Base-by-base conservation (phyloP, 2,113 vertebrate genomes). In the Serilophus lunatus region DNA sequence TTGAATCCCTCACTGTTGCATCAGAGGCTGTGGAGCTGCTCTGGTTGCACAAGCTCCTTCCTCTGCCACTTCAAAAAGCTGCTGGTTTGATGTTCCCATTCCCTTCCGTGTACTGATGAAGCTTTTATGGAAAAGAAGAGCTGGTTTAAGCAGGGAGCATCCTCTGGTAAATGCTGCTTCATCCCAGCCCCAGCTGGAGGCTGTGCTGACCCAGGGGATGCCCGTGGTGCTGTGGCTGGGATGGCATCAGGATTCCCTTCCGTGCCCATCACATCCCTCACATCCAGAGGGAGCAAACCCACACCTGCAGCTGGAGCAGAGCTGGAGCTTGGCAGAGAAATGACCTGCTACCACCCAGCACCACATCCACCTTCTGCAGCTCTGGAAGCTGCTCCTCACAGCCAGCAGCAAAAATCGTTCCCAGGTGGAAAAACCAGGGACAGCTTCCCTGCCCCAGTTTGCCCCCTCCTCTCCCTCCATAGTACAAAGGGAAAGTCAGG, bases 301-400 rank as follows among this genome's bases (percentile, higher is more conserved):
- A 13, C 7, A 57, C 16, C 15, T 18, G 82, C 70, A 40, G 74
- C 74, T 12, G 66, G 72, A 56, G 54, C 79, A 3, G 70, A 20
- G 47, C 92, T 19, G 59, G n/a, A 3, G 22, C 18, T 6, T 8
- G 71, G 61, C 9, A 10, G 22, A 36, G 64, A 19, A 42, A 54
- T 0, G 24, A 51, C 22, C n/a, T 0, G 1, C 40, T 50, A 2
- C 9, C 3, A 26, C 24, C 6, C 38, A 26, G 79, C 1, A 0
- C 20, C 0, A 0, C 53, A 25, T 5, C 24, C 40, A 31, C 75
- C 29, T 53, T 29, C 78, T 11, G 76, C 72, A 9, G 70, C 38
- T 81, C 77, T 19, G 0, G 5, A 17, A 9, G 84, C 69, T 25
- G 74, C 64, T 84, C 47, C 9, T 12, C 8, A 18, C 31, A 38